A percentile compares a stretch with the other conserved stretches of the same genome.
These are phyloP conservation scores for Serranochromis macrocephalus DNA, from an alignment of 2,113 vertebrate species.

Conservation along the genomic window DNA sequence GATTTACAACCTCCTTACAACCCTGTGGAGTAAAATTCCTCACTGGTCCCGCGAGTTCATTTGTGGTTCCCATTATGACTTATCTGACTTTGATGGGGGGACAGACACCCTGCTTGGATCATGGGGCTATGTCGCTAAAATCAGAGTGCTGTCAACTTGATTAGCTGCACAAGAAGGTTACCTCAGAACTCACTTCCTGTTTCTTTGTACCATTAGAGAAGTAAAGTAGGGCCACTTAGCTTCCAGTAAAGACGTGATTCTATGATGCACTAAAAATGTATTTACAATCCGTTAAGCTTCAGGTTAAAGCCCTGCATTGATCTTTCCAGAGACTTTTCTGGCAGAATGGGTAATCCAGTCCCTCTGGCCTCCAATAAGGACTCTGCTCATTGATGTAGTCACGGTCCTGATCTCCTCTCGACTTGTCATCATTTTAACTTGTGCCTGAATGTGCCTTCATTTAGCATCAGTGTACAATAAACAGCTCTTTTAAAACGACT, in stretches of 20 bases:
- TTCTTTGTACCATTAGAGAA: not conserved
- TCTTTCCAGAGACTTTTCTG: not conserved
- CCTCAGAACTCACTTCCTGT: not conserved
- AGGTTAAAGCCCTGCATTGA: not conserved
- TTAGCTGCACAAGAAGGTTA: not conserved
- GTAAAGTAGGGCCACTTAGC: not conserved
- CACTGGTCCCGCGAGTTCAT: slow-evolving; percentile 37
- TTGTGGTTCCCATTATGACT: slow-evolving; percentile 35
- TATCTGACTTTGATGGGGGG: not conserved
- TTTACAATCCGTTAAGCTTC: not conserved
- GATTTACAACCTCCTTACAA: slow-evolving; percentile 38
- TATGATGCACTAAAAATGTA: not conserved
- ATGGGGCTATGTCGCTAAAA: slow-evolving; percentile 1
- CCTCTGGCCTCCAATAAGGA: not conserved
- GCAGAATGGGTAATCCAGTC: not conserved
- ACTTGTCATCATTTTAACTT: not conserved
- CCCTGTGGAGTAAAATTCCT: slow-evolving; percentile 38
- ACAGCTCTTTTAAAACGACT: not conserved
- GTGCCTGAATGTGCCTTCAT: not conserved
- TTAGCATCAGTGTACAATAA: not conserved
- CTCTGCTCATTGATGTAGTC: not conserved
- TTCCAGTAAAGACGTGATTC: not conserved
- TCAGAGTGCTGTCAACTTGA: not conserved
- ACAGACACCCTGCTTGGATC: slow-evolving; percentile 2
- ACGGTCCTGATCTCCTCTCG: not conserved